phyloP scores from a whole-genome alignment of 2,888 invertebrate genomes.

The Xestia ashworthii region DNA sequence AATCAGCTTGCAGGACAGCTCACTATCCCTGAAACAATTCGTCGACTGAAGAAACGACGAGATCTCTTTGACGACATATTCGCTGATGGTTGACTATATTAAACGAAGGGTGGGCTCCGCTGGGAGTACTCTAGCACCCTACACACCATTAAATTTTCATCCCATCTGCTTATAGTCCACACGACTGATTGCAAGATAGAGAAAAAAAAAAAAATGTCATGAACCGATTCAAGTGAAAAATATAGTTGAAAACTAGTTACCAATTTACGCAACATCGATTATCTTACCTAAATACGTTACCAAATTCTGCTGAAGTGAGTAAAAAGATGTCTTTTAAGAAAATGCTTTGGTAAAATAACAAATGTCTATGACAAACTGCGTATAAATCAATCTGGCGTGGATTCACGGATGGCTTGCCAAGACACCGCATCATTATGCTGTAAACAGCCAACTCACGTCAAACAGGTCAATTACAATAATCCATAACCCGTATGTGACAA shows the following conservation, averaged over 20 bases:
- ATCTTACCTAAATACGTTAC: not conserved
- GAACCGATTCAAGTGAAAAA: not conserved
- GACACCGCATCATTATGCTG: conserved; percentile 17
- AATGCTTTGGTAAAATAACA: not conserved
- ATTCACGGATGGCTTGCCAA: conserved; percentile 19
- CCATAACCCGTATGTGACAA: conserved; percentile 7
- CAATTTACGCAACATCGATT: not conserved
- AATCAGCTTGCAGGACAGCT: no score
- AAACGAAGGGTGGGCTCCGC: no score
- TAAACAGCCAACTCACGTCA: conserved; percentile 35
- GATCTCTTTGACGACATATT: no score
- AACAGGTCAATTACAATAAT: conserved; percentile 25
- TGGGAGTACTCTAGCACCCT: no score
- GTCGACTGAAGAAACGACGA: no score
- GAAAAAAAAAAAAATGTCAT: no score
- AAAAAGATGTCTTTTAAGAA: not conserved
- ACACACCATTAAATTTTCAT: no score
- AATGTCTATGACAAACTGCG: not conserved
- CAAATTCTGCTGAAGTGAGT: not conserved
- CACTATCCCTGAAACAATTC: no score
- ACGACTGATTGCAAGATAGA: no score
- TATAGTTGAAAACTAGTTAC: not conserved
- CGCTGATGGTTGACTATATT: no score
- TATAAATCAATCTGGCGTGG: conserved; percentile 17
- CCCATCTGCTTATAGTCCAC: no score